These are phyloP conservation scores for Mythimna loreyi DNA, from an alignment of 2,888 invertebrate genomes.

Conservation along the genomic window DNA sequence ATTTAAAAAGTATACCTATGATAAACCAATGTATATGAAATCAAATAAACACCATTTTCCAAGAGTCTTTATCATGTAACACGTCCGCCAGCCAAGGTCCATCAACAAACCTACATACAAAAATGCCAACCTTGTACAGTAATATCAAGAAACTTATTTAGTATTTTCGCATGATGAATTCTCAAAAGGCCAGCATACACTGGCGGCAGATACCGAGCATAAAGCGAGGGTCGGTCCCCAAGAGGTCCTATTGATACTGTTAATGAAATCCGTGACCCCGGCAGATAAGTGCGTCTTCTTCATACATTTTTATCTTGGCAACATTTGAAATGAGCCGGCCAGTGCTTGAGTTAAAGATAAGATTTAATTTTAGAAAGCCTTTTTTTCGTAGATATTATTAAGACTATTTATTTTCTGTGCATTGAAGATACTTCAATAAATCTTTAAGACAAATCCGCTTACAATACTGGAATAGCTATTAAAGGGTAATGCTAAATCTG, in stretches of 20 bases:
- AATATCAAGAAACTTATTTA: constrained; percentile 38
- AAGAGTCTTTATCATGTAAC: background rate
- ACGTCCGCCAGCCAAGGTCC: background rate
- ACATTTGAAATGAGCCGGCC: constrained; percentile 43
- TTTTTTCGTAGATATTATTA: background rate
- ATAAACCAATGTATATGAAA: no score
- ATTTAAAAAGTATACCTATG: background rate
- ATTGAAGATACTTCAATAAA: constrained; percentile 3
- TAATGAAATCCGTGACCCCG: constrained; percentile 84
- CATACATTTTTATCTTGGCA: constrained; percentile 55
- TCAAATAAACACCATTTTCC: background rate
- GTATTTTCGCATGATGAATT: constrained; percentile 58
- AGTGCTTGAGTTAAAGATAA: constrained; percentile 34
- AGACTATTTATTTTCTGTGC: constrained; percentile 10
- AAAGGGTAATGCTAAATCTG: constrained; percentile 4
- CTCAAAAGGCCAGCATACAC: constrained; percentile 58
- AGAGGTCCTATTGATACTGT: constrained; percentile 79
- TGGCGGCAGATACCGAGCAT: constrained; percentile 66
- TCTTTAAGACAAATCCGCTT: constrained; percentile 5
- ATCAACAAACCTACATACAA: background rate
- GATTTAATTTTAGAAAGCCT: constrained; percentile 20
- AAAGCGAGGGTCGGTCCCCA: constrained; percentile 68
- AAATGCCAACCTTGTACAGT: background rate
- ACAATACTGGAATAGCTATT: constrained; percentile 13
- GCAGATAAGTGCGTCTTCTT: constrained; percentile 63